phyloP scores from a whole-genome alignment of 2,888 invertebrate genomes.

The Calliopum simillimum region DNA sequence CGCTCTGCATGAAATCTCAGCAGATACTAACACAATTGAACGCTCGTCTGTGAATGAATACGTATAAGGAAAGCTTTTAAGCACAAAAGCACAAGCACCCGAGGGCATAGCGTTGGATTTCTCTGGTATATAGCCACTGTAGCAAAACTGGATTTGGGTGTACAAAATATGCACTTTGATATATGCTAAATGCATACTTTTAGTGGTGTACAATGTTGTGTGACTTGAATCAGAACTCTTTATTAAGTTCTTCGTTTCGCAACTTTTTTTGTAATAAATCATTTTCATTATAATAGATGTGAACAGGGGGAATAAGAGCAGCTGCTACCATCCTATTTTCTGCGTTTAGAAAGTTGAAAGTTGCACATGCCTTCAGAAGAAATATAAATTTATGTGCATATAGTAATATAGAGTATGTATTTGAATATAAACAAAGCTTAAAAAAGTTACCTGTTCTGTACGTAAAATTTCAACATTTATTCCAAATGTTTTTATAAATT shows the following conservation, averaged over 20 bases:
- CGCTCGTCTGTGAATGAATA: too few relatives aligned
- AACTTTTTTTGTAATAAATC: slow-evolving; percentile 72
- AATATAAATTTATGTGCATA: too few relatives aligned
- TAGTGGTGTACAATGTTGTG: too few relatives aligned
- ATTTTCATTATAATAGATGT: slow-evolving; percentile 70
- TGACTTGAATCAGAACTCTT: neutral
- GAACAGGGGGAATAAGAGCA: slow-evolving; percentile 77
- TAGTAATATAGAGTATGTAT: neutral
- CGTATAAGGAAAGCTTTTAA: too few relatives aligned
- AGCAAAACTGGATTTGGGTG: too few relatives aligned
- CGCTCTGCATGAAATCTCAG: too few relatives aligned
- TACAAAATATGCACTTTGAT: too few relatives aligned
- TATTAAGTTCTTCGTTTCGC: slow-evolving; percentile 71
- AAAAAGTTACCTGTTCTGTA: slow-evolving; percentile 73
- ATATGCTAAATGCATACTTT: too few relatives aligned
- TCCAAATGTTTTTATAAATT: slow-evolving; percentile 69
- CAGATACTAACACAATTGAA: too few relatives aligned
- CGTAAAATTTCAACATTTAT: slow-evolving; percentile 84
- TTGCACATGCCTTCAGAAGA: slow-evolving; percentile 76
- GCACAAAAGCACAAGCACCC: too few relatives aligned
- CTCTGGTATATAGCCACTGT: too few relatives aligned
- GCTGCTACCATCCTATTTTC: slow-evolving; percentile 79
- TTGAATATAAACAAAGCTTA: neutral
- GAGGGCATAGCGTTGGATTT: too few relatives aligned
- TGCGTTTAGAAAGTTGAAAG: slow-evolving; percentile 90